These are phyloP conservation scores for Cacatua alba DNA, from an alignment of 2,113 vertebrate species.

Conservation along the genomic window DNA sequence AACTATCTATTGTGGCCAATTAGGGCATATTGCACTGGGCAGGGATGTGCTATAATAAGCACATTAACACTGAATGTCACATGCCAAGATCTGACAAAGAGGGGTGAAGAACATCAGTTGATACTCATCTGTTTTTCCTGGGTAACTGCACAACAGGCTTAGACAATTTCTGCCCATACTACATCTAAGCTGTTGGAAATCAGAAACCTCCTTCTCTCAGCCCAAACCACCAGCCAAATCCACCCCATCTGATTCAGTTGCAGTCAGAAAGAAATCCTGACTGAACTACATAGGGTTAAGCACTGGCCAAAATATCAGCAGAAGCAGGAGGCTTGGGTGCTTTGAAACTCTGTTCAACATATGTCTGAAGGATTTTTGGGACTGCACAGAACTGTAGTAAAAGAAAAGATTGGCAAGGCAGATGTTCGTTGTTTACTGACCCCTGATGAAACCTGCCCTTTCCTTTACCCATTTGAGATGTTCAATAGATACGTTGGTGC, in stretches of 20 bases:
- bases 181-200: not conserved
- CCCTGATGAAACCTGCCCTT: conserved; percentile 70
- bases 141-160: not conserved
- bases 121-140: conserved; percentile 16
- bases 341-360: conserved; percentile 72
- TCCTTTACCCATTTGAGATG: conserved; percentile 71
- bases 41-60: not conserved
- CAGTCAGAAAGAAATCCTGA: conserved; percentile 32
- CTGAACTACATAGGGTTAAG: conserved; percentile 65
- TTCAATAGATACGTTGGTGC: conserved; percentile 61
- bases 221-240: not conserved
- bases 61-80: not conserved
- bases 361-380: conserved; percentile 71
- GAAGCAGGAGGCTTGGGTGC: conserved; percentile 64
- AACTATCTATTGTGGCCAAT: conserved; percentile 33
- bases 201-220: not conserved
- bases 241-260: not conserved
- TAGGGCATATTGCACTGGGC: conserved; percentile 25
- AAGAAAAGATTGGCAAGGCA: conserved; percentile 70
- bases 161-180: not conserved
- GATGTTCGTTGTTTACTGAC: conserved; percentile 74
- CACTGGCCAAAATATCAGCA: conserved; percentile 66
- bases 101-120: conserved; percentile 24
- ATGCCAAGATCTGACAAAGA: conserved; percentile 43
- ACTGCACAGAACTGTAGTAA: conserved; percentile 50